Percentiles rank a stretch among this genome's conserved stretches.
Evolutionary conservation across 2,888 invertebrate species (phyloP).

Genomic region (Xylocampa areola): DNA sequence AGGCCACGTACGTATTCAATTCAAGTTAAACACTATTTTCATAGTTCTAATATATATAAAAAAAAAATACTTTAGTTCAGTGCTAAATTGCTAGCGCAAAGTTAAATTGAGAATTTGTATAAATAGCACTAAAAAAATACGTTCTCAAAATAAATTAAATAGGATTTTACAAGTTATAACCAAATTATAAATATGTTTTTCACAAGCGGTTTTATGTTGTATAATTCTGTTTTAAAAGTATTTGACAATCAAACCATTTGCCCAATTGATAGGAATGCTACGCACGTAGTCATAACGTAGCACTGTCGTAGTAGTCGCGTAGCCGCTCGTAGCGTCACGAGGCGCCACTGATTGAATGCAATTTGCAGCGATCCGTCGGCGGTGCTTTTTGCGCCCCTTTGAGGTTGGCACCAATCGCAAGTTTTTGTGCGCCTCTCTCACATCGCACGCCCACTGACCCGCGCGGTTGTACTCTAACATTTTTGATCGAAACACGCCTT

Average conservation of each 20-base stretch:
- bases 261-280: background rate
- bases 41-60: slow-evolving; percentile 13
- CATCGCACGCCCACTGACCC: slow-evolving; percentile 1
- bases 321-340: slow-evolving; percentile 24
- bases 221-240: too few species aligned
- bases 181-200: too few species aligned
- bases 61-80: background rate
- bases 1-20: slow-evolving; percentile 18
- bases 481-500: slow-evolving; percentile 8
- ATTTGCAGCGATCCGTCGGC: slow-evolving; percentile 33
- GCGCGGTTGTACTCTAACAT: background rate
- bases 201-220: too few species aligned
- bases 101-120: background rate
- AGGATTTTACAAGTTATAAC: too few species aligned
- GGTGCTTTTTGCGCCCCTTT: slow-evolving; percentile 48
- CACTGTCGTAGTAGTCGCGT: slow-evolving; percentile 23
- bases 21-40: slow-evolving; percentile 14
- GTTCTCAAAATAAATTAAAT: too few species aligned
- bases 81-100: background rate
- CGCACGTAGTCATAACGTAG: slow-evolving; percentile 29
- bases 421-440: slow-evolving; percentile 28
- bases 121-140: background rate
- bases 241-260: background rate
- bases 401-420: slow-evolving; percentile 42
- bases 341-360: slow-evolving; percentile 46